Percentiles rank a stretch among this genome's conserved stretches.
These are phyloP conservation scores for Drosophila rubida DNA, from an alignment of 2,888 invertebrate species.

Conservation along the genomic window DNA sequence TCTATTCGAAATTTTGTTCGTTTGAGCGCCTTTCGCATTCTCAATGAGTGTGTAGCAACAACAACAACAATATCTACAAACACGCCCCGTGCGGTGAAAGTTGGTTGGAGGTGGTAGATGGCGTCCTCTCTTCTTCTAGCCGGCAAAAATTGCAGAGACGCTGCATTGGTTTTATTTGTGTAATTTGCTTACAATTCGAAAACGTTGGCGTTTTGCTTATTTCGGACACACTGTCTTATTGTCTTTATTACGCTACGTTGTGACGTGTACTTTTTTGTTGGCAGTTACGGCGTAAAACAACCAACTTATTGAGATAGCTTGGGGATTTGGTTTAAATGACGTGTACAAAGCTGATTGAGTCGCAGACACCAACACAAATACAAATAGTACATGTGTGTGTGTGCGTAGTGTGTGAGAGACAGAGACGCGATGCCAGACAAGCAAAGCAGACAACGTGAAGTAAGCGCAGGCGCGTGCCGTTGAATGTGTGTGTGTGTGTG, in stretches of 20 bases:
- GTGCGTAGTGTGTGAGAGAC: background rate
- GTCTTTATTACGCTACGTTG: slow-evolving; percentile 15
- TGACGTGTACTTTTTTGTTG: slow-evolving; percentile 70
- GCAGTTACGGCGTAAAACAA: slow-evolving; percentile 13
- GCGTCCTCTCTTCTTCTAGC: slow-evolving; percentile 16
- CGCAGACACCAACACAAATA: slow-evolving; percentile 21
- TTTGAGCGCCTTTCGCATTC: slow-evolving; percentile 26
- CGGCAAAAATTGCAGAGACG: slow-evolving; percentile 45
- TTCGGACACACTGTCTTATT: background rate
- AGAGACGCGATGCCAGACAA: slow-evolving; percentile 9
- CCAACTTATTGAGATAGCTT: slow-evolving; percentile 14
- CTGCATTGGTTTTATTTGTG: slow-evolving; percentile 40
- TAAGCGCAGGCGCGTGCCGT: slow-evolving; percentile 59
- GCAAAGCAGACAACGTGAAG: slow-evolving; percentile 30
- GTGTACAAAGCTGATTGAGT: slow-evolving; percentile 75
- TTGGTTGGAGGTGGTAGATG: slow-evolving; percentile 11
- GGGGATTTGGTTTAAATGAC: slow-evolving; percentile 57
- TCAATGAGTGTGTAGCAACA: slow-evolving; percentile 16
- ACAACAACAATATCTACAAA: slow-evolving; percentile 18
- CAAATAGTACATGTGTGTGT: background rate
- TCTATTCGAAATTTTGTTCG: slow-evolving; percentile 14
- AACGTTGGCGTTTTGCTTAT: background rate
- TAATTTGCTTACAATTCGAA: background rate
- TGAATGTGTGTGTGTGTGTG: background rate
- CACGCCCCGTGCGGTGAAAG: slow-evolving; percentile 60